Evolutionary conservation across 2,113 vertebrate genomes (phyloP).

Genomic region (Peromyscus leucopus): DNA sequence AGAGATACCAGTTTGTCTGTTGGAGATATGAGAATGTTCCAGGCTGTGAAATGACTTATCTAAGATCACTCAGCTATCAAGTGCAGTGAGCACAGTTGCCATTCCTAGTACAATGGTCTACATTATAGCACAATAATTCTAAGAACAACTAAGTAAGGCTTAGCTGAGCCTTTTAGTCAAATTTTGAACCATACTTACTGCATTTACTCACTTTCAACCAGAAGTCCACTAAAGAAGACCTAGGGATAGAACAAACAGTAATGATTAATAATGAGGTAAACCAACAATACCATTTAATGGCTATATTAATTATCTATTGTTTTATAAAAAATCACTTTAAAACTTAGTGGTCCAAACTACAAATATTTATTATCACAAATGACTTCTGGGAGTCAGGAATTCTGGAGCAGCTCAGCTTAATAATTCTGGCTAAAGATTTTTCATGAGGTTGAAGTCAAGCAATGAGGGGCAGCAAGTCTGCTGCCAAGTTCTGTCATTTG

Average conservation of each 20-base stretch:
- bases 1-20: neutral
- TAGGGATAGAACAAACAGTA: neutral
- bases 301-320: constrained; percentile 6
- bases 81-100: neutral
- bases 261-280: constrained; percentile 37
- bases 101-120: neutral
- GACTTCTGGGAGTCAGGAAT: neutral
- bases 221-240: neutral
- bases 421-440: neutral
- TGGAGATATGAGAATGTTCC: neutral
- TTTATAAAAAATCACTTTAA: neutral
- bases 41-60: constrained; percentile 3
- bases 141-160: neutral
- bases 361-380: constrained; percentile 27
- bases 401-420: neutral
- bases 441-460: constrained; percentile 7
- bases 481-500: neutral
- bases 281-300: neutral
- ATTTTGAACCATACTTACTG: neutral
- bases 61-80: neutral
- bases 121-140: neutral
- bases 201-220: neutral
- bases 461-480: neutral
- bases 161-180: neutral
- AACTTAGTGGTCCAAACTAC: neutral